Base-by-base conservation (phyloP, 2,113 vertebrate genomes). In the Riparia riparia region DNA sequence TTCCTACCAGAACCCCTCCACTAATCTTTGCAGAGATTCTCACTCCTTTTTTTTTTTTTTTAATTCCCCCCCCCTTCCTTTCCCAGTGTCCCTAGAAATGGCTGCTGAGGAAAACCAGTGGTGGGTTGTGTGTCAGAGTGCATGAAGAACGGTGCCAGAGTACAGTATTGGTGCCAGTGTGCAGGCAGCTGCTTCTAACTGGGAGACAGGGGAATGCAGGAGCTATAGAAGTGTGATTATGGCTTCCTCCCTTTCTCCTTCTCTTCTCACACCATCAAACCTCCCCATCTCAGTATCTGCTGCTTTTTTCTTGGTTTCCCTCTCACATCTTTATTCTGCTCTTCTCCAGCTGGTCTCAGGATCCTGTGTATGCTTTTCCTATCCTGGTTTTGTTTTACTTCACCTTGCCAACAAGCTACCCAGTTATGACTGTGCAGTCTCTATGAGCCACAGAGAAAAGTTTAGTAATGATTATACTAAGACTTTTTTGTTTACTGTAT, bases 291-390 rank as follows among this genome's bases (percentile, higher is more conserved):
- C 29, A 45, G 4, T 17, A 51, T 44, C 64, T 31, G 14, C 34
- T 85, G 7, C 1, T 91, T 83, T 80, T 66, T 76, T 47, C 49
- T 31, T 71, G 19, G 8, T 19, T 91, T 76, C 15, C 4, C 7
- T 50, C 31, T 73, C 50, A 10, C 0, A 0, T 22, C 7, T 20
- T 22, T 17, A 51, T 15, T 66, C 18, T 41, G 21, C 25, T 60
- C 12, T n/a, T 70, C 25, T 45, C 51, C 51, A 76, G 14, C 17
- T 79, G 39, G 6, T 79, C 9, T 82, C 22, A 54, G 15, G 17
- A 9, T 71, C 17, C 4, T 28, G 8, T 26, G 71, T 5, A 9
- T 3, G 0, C 24, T 73, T 90, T 85, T 69, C 10, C 28, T 39
- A 6, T 89, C 68, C 25, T 54, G 3, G 2, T 18, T 24, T 7